Percentiles rank a stretch among this genome's conserved stretches.
Evolutionary conservation across 2,888 invertebrate species (phyloP).

Genomic region (Hirtodrosophila trivittata): DNA sequence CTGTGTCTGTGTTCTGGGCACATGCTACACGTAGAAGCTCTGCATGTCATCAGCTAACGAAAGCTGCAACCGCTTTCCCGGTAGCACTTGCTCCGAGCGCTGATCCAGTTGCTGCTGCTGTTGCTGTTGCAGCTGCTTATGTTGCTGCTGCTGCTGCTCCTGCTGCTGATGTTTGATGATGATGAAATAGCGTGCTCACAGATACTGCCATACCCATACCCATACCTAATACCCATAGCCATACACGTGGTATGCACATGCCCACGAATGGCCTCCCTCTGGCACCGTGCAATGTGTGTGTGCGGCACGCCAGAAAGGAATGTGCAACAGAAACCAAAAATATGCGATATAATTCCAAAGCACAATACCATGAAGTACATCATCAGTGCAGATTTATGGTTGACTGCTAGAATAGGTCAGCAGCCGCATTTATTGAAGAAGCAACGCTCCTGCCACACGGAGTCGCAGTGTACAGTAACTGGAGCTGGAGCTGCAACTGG

Average conservation of each 20-base stretch:
- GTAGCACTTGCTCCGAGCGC: no score
- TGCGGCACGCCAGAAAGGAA: constrained; percentile 73
- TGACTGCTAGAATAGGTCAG: constrained; percentile 81
- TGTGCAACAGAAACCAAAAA: constrained; percentile 80
- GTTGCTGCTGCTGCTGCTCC: constrained; percentile 38
- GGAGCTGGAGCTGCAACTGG: constrained; percentile 32
- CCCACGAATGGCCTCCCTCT: constrained; percentile 20
- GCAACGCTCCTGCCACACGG: constrained; percentile 48
- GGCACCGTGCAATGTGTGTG: constrained; percentile 27
- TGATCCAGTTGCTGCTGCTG: constrained; percentile 41
- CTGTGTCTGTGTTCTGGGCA: constrained; percentile 18
- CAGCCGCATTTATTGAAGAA: constrained; percentile 74
- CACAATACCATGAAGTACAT: constrained; percentile 80
- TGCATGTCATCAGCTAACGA: constrained; percentile 76
- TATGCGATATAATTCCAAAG: constrained; percentile 80
- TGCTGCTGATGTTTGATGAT: constrained; percentile 71
- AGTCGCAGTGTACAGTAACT: constrained; percentile 25
- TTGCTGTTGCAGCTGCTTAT: constrained; percentile 14
- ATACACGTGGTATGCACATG: constrained; percentile 19
- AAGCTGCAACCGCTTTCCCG: constrained; percentile 56
- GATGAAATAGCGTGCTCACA: constrained; percentile 74
- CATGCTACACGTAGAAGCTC: constrained; percentile 38
- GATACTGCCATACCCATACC: constrained; percentile 35
- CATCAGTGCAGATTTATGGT: constrained; percentile 82
- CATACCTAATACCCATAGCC: constrained; percentile 1